A percentile compares a stretch with the other conserved stretches of the same genome.
These are phyloP conservation scores for Drosophila rhopaloa DNA, from an alignment of 1,140 invertebrate genomes.

Conservation along the genomic window DNA sequence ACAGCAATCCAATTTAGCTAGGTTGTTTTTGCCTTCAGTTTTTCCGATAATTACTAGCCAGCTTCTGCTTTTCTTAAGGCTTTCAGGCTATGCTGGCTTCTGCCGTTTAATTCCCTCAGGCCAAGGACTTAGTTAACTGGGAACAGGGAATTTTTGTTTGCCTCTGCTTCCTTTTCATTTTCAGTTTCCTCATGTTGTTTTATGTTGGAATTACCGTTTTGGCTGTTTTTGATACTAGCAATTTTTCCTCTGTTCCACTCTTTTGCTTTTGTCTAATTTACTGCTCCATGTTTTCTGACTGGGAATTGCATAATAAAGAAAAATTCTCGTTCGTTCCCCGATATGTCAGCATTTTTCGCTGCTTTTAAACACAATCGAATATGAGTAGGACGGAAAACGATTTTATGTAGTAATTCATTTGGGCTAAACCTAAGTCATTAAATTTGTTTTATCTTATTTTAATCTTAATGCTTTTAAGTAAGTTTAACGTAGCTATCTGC, in stretches of 20 bases:
- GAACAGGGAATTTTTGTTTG: conserved; percentile 35
- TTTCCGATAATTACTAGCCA: conserved; percentile 55
- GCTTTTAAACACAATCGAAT: no score
- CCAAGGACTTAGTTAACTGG: conserved; percentile 44
- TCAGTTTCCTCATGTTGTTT: conserved; percentile 35
- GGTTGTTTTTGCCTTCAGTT: conserved; percentile 48
- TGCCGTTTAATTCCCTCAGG: conserved; percentile 63
- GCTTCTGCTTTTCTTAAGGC: conserved; percentile 20
- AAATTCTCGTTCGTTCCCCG: conserved; percentile 4
- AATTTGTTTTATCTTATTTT: no score
- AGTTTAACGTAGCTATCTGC: no score
- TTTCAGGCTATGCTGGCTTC: conserved; percentile 15
- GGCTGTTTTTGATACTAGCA: conserved; percentile 31
- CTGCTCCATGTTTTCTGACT: conserved; percentile 22
- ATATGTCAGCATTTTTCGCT: no score
- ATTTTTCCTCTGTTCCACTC: conserved; percentile 19
- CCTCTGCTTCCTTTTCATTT: conserved; percentile 19
- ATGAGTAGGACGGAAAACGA: no score
- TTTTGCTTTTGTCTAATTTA: conserved; percentile 30
- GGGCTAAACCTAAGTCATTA: no score
- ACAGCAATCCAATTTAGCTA: neutral
- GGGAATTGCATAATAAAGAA: conserved; percentile 42
- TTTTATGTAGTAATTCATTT: no score
- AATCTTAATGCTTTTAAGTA: no score
- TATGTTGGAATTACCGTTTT: conserved; percentile 37